Conservation (phyloP, 2,113 vertebrate species). For the Carlito syrichta region DNA sequence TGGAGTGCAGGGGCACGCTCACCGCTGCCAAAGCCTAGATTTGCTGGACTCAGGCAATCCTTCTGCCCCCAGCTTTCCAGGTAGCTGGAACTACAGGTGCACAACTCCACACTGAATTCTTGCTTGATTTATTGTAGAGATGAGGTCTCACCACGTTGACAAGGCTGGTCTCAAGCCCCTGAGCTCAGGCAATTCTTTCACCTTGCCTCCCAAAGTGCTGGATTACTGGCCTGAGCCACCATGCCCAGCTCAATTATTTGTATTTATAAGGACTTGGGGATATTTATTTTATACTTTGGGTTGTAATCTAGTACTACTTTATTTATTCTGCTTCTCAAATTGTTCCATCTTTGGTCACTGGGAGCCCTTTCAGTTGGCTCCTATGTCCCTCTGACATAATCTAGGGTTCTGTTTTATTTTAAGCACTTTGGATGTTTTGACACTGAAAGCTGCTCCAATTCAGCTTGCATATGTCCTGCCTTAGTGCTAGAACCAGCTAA, state of each 20-base stretch:
- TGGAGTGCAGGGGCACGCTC: no score
- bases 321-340: neutral
- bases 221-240: no score
- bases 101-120: no score
- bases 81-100: no score
- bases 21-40: no score
- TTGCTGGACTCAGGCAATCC: no score
- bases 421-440: neutral
- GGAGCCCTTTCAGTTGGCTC: neutral
- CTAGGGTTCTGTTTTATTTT: neutral
- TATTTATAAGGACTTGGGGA: neutral
- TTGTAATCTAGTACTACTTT: neutral
- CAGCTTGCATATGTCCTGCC: neutral
- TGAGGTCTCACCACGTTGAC: no score
- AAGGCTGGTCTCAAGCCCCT: no score
- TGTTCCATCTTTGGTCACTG: neutral
- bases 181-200: no score
- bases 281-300: neutral
- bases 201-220: no score
- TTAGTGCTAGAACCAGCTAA: neutral
- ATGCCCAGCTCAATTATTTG: neutral
- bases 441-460: neutral
- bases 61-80: no score
- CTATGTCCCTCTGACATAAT: neutral
- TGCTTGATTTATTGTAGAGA: no score